These are phyloP conservation scores for Cynaeus angustus DNA, from an alignment of 2,888 invertebrate species.

Conservation along the genomic window DNA sequence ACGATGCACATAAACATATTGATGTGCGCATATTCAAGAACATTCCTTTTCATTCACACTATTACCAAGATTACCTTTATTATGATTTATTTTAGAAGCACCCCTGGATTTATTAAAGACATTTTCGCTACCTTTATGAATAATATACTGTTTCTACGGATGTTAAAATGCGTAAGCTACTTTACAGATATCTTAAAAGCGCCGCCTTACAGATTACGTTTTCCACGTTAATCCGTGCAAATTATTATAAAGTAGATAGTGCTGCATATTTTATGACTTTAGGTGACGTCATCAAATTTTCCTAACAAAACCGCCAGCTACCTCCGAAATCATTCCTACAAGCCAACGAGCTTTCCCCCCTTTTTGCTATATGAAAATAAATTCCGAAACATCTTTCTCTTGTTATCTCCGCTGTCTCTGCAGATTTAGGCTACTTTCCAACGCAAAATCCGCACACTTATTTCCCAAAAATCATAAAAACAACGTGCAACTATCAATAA, in stretches of 20 bases:
- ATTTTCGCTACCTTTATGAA: conserved; percentile 42
- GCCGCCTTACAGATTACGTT: conserved; percentile 51
- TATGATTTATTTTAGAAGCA: conserved; percentile 45
- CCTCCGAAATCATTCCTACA: conserved; percentile 22
- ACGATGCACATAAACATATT: conserved; percentile 46
- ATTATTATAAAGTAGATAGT: conserved; percentile 51
- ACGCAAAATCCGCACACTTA: conserved; percentile 42
- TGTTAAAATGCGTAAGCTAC: conserved; percentile 55
- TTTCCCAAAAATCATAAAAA: conserved; percentile 38
- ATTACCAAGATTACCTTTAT: conserved; percentile 47
- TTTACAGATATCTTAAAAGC: conserved; percentile 53
- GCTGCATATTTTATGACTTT: conserved; percentile 46
- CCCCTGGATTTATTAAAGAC: conserved; percentile 40
- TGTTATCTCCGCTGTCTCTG: conserved; percentile 47
- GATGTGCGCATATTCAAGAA: conserved; percentile 42
- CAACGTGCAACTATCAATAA: conserved; percentile 9
- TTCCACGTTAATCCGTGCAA: conserved; percentile 48
- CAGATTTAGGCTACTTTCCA: conserved; percentile 44
- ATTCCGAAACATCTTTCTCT: conserved; percentile 50
- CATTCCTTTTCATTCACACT: conserved; percentile 47
- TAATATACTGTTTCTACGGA: conserved; percentile 49
- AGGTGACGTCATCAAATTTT: conserved; percentile 48
- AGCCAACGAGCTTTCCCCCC: conserved; percentile 29
- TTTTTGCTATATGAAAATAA: conserved; percentile 47
- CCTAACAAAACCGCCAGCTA: conserved; percentile 42